phyloP scores from a whole-genome alignment of 2,797 vertebrate species.

The Dipus sagitta region DNA sequence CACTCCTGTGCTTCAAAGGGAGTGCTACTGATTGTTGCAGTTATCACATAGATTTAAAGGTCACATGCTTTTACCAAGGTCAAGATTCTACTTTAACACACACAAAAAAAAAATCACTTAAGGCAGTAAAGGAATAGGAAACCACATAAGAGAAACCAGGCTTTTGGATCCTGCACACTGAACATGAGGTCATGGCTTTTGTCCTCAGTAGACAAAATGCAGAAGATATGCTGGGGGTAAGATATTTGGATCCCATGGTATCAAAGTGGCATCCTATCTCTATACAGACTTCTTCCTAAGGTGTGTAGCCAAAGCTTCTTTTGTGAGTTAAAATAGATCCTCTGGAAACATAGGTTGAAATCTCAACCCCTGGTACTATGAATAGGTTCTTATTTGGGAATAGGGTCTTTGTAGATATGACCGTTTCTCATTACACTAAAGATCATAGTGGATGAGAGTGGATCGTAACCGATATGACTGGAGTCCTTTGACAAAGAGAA shows the following conservation, averaged over 20 bases:
- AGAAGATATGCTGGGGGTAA: not conserved
- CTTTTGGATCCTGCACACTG: not conserved
- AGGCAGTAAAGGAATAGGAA: not conserved
- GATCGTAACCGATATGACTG: not conserved
- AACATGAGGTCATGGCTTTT: slow-evolving; percentile 18
- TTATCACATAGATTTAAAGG: not conserved
- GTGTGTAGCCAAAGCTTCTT: not conserved
- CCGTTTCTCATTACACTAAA: not conserved
- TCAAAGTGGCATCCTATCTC: not conserved
- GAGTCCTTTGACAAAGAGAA: not conserved
- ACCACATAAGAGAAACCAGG: not conserved
- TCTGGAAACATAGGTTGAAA: not conserved
- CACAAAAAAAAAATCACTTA: slow-evolving; percentile 3
- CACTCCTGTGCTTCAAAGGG: not conserved
- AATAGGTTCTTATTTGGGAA: not conserved
- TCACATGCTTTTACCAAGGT: not conserved
- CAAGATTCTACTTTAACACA: not conserved
- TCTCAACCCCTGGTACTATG: not conserved
- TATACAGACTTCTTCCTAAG: not conserved
- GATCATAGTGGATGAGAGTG: not conserved
- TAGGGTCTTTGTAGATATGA: not conserved
- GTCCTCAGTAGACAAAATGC: not conserved
- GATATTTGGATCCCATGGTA: not conserved
- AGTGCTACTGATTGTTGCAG: not conserved
- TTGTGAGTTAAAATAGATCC: not conserved